A percentile compares a stretch with the other conserved stretches of the same genome.
Conservation (phyloP, 2,113 vertebrate genomes). For the Chionis minor region DNA sequence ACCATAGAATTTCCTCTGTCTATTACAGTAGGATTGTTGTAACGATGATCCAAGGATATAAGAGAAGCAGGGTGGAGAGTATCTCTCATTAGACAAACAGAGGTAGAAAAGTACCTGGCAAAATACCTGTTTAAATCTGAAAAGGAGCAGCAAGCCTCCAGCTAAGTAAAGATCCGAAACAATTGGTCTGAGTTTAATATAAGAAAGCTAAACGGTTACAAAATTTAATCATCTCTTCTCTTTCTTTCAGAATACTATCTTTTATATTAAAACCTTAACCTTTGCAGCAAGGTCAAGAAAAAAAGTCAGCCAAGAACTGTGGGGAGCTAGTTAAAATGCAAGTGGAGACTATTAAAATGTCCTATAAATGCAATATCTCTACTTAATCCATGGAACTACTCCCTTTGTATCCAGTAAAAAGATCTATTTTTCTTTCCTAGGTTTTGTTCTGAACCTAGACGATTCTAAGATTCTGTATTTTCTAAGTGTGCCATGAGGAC, state of each 20-base stretch:
- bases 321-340: background rate
- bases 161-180: background rate
- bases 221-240: background rate
- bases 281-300: background rate
- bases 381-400: background rate
- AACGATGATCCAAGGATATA: background rate
- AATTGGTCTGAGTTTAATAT: background rate
- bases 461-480: background rate
- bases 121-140: background rate
- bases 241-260: background rate
- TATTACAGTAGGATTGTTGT: background rate
- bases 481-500: background rate
- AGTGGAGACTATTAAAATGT: background rate
- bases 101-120: background rate
- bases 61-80: background rate
- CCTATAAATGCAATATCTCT: background rate
- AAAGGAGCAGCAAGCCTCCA: background rate
- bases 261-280: background rate
- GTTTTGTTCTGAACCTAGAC: background rate
- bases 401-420: background rate
- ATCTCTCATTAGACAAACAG: background rate
- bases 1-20: background rate
- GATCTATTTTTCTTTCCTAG: background rate
- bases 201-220: background rate
- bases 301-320: background rate